These are phyloP conservation scores for Scaptomyza montana DNA, from an alignment of 1,140 invertebrate species.

Conservation along the genomic window DNA sequence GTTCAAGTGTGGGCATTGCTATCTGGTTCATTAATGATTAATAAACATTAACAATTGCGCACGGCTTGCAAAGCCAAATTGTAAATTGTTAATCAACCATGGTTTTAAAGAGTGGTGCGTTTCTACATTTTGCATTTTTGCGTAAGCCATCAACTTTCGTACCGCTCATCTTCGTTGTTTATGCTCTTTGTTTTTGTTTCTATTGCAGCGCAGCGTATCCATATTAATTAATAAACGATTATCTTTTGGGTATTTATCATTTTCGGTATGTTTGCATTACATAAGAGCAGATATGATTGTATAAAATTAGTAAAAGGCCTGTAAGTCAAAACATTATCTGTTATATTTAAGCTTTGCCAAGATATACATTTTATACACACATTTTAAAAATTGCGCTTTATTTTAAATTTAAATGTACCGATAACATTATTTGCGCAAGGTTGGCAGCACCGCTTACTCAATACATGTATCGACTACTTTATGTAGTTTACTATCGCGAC, in stretches of 20 bases:
- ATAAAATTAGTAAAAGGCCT: not conserved
- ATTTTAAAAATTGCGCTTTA: not conserved
- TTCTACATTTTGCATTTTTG: conserved; percentile 47
- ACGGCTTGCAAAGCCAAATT: conserved; percentile 56
- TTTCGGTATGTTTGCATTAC: conserved; percentile 7
- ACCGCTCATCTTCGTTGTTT: conserved; percentile 22
- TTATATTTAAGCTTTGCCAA: not conserved
- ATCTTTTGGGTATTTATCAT: conserved; percentile 20
- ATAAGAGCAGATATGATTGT: conserved; percentile 7
- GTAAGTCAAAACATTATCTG: not conserved
- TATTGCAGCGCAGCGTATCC: conserved; percentile 26
- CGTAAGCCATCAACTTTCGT: conserved; percentile 50
- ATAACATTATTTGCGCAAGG: not conserved
- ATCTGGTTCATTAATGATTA: conserved; percentile 76
- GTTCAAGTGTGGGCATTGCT: conserved; percentile 49
- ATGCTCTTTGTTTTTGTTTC: conserved; percentile 39
- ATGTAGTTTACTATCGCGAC: too few species aligned
- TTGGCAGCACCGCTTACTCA: conserved; percentile 20
- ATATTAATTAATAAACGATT: conserved; percentile 47
- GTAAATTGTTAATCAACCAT: conserved; percentile 58
- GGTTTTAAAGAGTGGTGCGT: conserved; percentile 28
- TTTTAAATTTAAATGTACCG: conserved; percentile 3
- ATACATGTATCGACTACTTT: not conserved
- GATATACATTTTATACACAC: too few species aligned
- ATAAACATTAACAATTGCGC: conserved; percentile 69